Evolutionary conservation across 2,888 invertebrate species (phyloP).

Genomic region (Pegoplata infirma): DNA sequence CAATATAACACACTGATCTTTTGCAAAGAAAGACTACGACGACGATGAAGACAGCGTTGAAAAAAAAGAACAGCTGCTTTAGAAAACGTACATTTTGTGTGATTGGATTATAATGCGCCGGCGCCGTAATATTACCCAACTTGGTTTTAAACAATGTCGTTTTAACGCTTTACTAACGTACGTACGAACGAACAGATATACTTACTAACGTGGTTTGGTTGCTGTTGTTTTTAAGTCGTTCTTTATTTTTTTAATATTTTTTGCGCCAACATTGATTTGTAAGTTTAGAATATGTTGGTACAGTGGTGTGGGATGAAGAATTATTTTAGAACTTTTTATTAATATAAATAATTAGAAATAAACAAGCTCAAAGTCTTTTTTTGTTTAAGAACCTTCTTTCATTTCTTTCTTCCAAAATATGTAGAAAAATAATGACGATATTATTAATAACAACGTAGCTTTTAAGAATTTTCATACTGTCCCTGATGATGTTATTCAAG

Average conservation of each 20-base stretch:
- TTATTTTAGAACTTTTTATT: too few species aligned
- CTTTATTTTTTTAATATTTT: too few species aligned
- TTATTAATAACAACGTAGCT: too few species aligned
- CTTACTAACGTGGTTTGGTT: not conserved
- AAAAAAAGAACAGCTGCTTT: conserved; percentile 55
- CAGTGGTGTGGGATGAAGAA: conserved; percentile 5
- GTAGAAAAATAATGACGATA: too few species aligned
- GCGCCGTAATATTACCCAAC: conserved; percentile 60
- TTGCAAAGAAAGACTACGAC: not conserved
- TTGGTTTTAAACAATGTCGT: conserved; percentile 54
- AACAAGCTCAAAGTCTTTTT: too few species aligned
- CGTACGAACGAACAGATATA: not conserved
- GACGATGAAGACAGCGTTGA: conserved; percentile 9
- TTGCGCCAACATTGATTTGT: not conserved
- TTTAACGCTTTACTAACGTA: conserved; percentile 46
- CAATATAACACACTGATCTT: not conserved
- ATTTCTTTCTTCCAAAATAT: too few species aligned
- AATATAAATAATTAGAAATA: too few species aligned
- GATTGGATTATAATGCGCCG: conserved; percentile 58
- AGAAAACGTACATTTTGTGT: conserved; percentile 29
- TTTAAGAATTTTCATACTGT: too few species aligned
- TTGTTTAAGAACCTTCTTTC: too few species aligned
- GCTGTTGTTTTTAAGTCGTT: conserved; percentile 1
- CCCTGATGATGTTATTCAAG: too few species aligned
- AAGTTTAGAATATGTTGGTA: conserved; percentile 20